Evolutionary conservation across 2,113 vertebrate genomes (phyloP).

Genomic region (Plotosus lineatus): DNA sequence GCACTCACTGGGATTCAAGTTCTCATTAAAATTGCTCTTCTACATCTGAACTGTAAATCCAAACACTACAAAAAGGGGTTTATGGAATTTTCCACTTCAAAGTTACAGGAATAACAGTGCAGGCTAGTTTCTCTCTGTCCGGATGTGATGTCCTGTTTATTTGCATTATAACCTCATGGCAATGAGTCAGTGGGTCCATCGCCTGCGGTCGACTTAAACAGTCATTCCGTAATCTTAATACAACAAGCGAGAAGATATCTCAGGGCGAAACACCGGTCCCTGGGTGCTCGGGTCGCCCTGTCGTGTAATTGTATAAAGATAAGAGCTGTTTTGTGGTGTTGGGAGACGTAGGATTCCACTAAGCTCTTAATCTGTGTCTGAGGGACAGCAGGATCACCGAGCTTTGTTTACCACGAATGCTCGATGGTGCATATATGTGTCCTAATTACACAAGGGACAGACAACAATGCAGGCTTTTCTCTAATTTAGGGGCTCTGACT

Average conservation of each 20-base stretch:
- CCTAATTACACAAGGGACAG: slow-evolving; percentile 22
- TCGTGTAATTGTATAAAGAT: slow-evolving; percentile 20
- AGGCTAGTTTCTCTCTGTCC: neutral
- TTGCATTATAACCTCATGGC: neutral
- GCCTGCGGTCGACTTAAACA: neutral
- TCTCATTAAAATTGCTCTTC: neutral
- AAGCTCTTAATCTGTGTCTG: slow-evolving; percentile 45
- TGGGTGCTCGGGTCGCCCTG: neutral
- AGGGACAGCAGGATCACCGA: slow-evolving; percentile 6
- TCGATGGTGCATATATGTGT: slow-evolving; percentile 24
- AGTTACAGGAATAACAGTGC: neutral
- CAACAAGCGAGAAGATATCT: neutral
- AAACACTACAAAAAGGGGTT: no score
- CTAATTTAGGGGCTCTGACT: slow-evolving; percentile 21
- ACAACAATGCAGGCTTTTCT: slow-evolving; percentile 43
- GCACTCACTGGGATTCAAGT: neutral
- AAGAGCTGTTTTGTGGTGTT: slow-evolving; percentile 28
- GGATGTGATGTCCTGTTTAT: neutral
- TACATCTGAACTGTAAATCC: neutral
- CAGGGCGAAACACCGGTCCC: neutral
- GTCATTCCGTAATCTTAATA: neutral
- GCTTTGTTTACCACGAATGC: slow-evolving; percentile 19
- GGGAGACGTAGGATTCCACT: slow-evolving; percentile 34
- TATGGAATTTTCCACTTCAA: neutral
- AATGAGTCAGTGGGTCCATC: neutral